phyloP scores from a whole-genome alignment of 1,140 invertebrate genomes.

The Trachymyrmex septentrionalis region DNA sequence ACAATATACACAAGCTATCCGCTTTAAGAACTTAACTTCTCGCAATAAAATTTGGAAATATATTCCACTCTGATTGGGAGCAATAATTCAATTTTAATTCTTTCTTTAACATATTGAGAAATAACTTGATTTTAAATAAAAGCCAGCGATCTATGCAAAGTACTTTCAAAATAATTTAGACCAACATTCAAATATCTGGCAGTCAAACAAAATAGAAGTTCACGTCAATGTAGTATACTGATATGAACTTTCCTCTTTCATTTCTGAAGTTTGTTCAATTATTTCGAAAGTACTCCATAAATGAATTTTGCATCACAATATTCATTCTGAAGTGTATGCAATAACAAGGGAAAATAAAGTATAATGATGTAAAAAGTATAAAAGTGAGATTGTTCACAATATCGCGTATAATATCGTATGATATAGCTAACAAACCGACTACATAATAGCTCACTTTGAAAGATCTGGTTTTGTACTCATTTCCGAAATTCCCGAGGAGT shows the following conservation, averaged over 20 bases:
- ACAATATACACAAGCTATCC: constrained; percentile 68
- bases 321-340: constrained; percentile 63
- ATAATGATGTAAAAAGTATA: constrained; percentile 72
- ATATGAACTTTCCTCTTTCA: background rate
- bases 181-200: background rate
- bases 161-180: constrained; percentile 22
- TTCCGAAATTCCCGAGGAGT: background rate
- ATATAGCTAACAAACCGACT: constrained; percentile 81
- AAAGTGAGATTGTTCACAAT: constrained; percentile 74
- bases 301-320: background rate
- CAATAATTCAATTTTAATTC: background rate
- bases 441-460: constrained; percentile 79
- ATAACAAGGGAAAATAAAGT: constrained; percentile 57
- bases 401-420: constrained; percentile 59
- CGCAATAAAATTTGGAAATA: background rate
- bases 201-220: constrained; percentile 19
- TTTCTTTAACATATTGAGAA: background rate
- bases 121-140: constrained; percentile 28
- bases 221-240: background rate
- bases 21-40: constrained; percentile 32
- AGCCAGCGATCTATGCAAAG: background rate
- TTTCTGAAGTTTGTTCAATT: background rate
- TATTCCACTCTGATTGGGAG: background rate
- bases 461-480: constrained; percentile 78
- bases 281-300: constrained; percentile 7